Evolutionary conservation across 2,888 invertebrate species (phyloP).

Genomic region (Netelia inedita): DNA sequence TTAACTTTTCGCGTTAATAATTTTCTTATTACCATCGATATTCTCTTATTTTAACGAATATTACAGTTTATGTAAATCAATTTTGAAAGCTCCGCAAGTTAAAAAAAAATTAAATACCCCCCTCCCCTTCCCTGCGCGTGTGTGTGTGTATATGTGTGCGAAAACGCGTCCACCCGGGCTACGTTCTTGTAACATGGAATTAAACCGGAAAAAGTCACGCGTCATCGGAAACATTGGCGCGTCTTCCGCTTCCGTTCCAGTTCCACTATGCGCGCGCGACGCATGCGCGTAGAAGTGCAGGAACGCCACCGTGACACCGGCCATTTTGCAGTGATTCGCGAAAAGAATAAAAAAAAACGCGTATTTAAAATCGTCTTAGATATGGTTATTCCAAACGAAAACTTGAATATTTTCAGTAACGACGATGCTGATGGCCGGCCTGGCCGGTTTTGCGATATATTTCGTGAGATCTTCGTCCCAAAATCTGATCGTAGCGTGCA

Average conservation of each 20-base stretch:
- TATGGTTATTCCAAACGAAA: not conserved
- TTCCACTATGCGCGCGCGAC: not conserved
- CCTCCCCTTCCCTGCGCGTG: too few relatives aligned
- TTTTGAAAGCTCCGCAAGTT: too few relatives aligned
- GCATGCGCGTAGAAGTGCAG: not conserved
- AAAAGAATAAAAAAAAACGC: not conserved
- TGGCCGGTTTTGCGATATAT: slow-evolving; percentile 88
- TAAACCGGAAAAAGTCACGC: too few relatives aligned
- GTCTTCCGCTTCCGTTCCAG: too few relatives aligned
- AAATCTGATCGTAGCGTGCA: slow-evolving; percentile 87
- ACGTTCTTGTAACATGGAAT: too few relatives aligned
- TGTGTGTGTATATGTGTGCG: too few relatives aligned
- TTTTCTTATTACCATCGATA: not conserved
- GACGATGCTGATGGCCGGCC: slow-evolving; percentile 86
- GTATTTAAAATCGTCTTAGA: not conserved
- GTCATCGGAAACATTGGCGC: too few relatives aligned
- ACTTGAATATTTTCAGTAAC: slow-evolving; percentile 76
- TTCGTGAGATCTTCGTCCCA: slow-evolving; percentile 87
- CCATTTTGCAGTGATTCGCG: slow-evolving; percentile 5
- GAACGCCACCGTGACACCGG: not conserved
- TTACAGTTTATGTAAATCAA: too few relatives aligned
- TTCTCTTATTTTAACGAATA: not conserved
- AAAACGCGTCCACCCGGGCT: too few relatives aligned
- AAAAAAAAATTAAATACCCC: too few relatives aligned
- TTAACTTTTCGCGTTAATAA: not conserved